phyloP scores from a whole-genome alignment of 2,797 vertebrate genomes.

The Gorsachius magnificus region DNA sequence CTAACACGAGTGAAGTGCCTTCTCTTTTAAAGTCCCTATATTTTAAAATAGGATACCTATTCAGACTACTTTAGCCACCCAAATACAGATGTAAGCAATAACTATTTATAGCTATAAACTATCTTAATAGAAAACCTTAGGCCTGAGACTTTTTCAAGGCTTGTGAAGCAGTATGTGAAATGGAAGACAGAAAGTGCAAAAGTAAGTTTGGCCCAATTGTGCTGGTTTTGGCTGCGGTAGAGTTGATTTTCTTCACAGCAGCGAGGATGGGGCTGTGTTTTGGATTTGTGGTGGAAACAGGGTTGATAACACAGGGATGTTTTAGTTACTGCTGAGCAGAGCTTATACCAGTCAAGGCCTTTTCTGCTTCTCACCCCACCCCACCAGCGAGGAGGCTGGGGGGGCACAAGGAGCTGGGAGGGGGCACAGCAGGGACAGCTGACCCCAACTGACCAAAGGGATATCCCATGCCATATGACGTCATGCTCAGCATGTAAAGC shows the following conservation, averaged over 20 bases:
- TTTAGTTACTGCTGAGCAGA: rapidly evolving
- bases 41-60: neutral
- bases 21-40: neutral
- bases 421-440: neutral
- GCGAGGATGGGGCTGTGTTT: neutral
- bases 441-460: neutral
- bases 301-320: neutral
- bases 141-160: neutral
- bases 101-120: neutral
- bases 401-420: neutral
- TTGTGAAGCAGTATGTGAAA: neutral
- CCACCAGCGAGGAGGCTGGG: neutral
- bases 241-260: neutral
- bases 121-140: neutral
- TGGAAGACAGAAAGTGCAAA: neutral
- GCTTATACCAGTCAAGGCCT: neutral
- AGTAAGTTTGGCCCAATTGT: neutral
- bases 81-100: neutral
- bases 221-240: neutral
- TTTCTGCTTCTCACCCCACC: neutral
- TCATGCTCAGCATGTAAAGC: neutral
- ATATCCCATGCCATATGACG: neutral
- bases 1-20: neutral
- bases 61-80: neutral
- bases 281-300: neutral